Conservation (phyloP, 2,797 vertebrate genomes). For the Coregonus ussuriensis region DNA sequence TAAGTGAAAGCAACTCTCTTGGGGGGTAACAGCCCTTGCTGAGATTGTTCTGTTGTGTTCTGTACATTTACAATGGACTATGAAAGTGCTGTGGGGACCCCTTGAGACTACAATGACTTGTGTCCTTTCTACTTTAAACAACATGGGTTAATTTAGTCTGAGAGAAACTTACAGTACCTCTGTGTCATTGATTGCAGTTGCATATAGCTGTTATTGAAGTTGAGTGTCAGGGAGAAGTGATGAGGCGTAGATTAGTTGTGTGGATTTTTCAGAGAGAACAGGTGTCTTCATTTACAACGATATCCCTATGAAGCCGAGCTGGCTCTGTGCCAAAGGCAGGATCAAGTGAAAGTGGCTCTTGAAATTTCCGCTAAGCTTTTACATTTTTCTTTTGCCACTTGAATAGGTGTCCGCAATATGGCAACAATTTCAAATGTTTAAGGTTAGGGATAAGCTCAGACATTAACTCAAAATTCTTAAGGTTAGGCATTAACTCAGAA, state of each 20-base stretch:
- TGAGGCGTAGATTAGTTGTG: slow-evolving; percentile 44
- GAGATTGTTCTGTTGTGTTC: slow-evolving; percentile 28
- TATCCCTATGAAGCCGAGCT: slow-evolving; percentile 39
- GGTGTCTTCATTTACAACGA: slow-evolving; percentile 52
- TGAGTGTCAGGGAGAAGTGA: slow-evolving; percentile 14
- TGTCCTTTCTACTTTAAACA: not conserved
- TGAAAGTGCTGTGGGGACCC: not conserved
- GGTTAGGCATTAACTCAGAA: no score
- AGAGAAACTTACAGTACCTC: not conserved
- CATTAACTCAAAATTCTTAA: no score
- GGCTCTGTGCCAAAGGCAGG: slow-evolving; percentile 36
- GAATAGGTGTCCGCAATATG: no score
- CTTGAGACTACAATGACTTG: not conserved
- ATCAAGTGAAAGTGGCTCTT: slow-evolving; percentile 40
- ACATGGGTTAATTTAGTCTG: not conserved
- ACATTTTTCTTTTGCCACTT: not conserved
- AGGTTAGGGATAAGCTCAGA: no score
- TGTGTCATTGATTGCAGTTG: not conserved
- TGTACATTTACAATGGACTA: not conserved
- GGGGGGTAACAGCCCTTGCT: not conserved
- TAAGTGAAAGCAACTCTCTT: slow-evolving; percentile 19
- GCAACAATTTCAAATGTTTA: no score
- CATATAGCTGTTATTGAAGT: not conserved
- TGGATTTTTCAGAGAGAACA: slow-evolving; percentile 42
- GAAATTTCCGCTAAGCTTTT: not conserved